A percentile compares a stretch with the other conserved stretches of the same genome.
Evolutionary conservation across 2,797 vertebrate species (phyloP).

Genomic region (Rallus crepitans): DNA sequence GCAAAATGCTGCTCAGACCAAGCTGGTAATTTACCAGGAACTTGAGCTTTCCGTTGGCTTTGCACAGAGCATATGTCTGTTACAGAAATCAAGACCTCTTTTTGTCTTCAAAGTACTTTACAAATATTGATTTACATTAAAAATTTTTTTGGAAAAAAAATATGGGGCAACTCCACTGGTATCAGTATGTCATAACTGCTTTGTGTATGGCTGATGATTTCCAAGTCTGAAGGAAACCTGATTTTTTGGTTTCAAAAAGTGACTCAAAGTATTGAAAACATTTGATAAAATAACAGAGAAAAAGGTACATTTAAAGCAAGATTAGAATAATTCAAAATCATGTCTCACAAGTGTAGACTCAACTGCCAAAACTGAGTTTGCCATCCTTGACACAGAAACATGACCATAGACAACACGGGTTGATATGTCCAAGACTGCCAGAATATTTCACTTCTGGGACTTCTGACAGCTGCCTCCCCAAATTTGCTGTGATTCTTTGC

Average conservation of each 20-base stretch:
- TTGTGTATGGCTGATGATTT: neutral
- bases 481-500: neutral
- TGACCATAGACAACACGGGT: neutral
- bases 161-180: neutral
- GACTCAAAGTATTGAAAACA: neutral
- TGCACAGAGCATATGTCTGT: neutral
- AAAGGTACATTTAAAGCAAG: neutral
- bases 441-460: neutral
- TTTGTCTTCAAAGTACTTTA: neutral
- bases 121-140: neutral
- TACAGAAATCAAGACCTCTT: neutral
- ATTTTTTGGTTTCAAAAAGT: neutral
- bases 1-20: neutral
- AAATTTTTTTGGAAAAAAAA: neutral
- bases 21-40: slow-evolving; percentile 40
- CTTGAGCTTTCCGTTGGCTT: neutral
- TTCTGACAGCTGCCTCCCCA: neutral
- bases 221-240: neutral
- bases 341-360: rapidly evolving
- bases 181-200: neutral
- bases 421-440: neutral
- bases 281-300: neutral
- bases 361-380: neutral
- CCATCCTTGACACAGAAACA: neutral
- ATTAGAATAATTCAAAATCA: neutral